Evolutionary conservation across 92 coral and sea anemone genomes (phyloP).

Genomic region (Porites divaricata): DNA sequence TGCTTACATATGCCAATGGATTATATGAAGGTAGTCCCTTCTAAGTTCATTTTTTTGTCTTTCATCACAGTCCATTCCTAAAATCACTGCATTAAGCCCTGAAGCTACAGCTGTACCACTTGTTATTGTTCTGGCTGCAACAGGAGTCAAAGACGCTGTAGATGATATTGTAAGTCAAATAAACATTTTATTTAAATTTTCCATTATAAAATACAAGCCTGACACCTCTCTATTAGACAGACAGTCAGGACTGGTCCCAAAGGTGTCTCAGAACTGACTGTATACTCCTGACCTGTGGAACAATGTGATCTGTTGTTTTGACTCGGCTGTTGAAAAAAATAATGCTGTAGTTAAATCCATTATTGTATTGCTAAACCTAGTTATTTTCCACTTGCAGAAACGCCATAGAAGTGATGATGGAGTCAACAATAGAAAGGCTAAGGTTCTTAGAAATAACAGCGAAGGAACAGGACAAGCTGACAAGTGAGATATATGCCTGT

Average conservation of each 20-base stretch:
- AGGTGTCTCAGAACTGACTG: too few relatives aligned
- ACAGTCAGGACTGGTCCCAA: too few relatives aligned
- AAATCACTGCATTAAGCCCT: slow-evolving; percentile 96
- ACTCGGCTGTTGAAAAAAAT: too few relatives aligned
- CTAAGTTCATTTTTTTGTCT: background rate
- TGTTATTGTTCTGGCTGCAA: slow-evolving; percentile 84
- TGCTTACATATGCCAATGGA: too few relatives aligned
- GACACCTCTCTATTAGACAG: too few relatives aligned
- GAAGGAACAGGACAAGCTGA: slow-evolving; percentile 5
- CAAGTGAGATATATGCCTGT: background rate
- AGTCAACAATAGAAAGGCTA: slow-evolving; percentile 89
- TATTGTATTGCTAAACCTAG: background rate
- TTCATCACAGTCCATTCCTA: slow-evolving; percentile 82
- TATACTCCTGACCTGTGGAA: too few relatives aligned
- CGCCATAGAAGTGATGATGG: slow-evolving; percentile 88
- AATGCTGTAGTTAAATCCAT: too few relatives aligned
- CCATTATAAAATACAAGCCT: background rate
- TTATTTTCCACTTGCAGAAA: slow-evolving; percentile 55
- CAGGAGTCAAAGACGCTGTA: slow-evolving; percentile 96
- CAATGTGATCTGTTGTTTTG: too few relatives aligned
- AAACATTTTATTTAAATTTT: background rate
- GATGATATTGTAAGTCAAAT: slow-evolving; percentile 92
- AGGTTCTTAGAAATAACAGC: slow-evolving; percentile 73
- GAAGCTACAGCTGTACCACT: slow-evolving; percentile 96
- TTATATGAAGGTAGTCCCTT: background rate